Conservation (phyloP, 1,140 invertebrate genomes). For the Drosophila mayri region DNA sequence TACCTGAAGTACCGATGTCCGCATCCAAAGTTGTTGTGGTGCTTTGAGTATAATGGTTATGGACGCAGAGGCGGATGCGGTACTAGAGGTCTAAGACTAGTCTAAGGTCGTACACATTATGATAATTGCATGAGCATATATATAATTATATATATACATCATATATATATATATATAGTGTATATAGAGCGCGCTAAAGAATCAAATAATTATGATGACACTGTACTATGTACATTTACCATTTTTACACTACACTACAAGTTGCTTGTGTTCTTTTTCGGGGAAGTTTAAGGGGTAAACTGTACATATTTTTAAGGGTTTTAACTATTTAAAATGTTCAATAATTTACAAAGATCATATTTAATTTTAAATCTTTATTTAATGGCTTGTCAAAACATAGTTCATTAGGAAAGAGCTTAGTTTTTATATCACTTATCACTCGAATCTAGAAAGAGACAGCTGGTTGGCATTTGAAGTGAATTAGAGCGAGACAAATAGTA, state of each 20-base stretch:
- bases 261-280: neutral
- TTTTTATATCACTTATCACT: neutral
- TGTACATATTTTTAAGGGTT: neutral
- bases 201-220: constrained; percentile 7
- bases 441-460: neutral
- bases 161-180: neutral
- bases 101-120: neutral
- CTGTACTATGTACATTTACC: constrained; percentile 34
- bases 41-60: constrained; percentile 31
- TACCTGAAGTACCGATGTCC: constrained; percentile 62
- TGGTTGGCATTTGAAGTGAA: neutral
- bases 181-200: neutral
- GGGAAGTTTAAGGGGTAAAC: neutral
- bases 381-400: too few species aligned
- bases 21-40: constrained; percentile 71
- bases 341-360: too few species aligned
- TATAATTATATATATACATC: neutral
- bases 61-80: neutral
- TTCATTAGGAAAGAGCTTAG: too few species aligned
- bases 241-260: constrained; percentile 2
- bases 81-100: constrained; percentile 28
- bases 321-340: too few species aligned
- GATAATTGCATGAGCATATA: neutral
- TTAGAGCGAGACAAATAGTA: neutral
- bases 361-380: too few species aligned